phyloP scores from a whole-genome alignment of 2,113 vertebrate genomes.

The Esox niger region DNA sequence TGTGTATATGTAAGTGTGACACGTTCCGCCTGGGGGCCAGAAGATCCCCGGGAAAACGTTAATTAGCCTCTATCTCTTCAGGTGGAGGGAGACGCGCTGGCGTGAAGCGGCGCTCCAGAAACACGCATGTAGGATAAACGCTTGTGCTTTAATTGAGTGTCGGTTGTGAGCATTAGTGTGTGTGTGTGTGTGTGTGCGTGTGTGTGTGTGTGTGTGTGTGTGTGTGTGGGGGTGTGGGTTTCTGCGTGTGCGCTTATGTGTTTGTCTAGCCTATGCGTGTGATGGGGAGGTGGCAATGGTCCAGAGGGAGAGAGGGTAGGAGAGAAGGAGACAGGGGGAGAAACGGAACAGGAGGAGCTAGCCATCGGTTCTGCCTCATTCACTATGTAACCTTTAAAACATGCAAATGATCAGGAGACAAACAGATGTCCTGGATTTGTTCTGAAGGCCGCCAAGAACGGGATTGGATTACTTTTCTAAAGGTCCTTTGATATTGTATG shows the following conservation, averaged over 20 bases:
- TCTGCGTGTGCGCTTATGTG: conserved; percentile 18
- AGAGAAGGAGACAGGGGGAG: conserved; percentile 11
- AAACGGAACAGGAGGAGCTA: conserved; percentile 9
- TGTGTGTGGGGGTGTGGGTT: conserved; percentile 5
- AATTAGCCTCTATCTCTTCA: conserved; percentile 65
- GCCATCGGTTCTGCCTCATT: conserved; percentile 10
- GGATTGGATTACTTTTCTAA: conserved; percentile 69
- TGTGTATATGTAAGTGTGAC: conserved; percentile 60
- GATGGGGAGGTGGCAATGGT: conserved; percentile 4
- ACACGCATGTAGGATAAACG: conserved; percentile 17
- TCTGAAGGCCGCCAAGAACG: conserved; percentile 58
- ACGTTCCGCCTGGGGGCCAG: conserved; percentile 65
- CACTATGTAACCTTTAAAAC: conserved; percentile 68
- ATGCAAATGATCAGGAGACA: conserved; percentile 64
- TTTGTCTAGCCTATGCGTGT: conserved; percentile 12
- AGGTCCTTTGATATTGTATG: conserved; percentile 66
- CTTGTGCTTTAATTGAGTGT: conserved; percentile 51
- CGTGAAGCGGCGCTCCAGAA: conserved; percentile 18
- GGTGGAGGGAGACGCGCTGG: conserved; percentile 41
- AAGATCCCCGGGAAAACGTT: conserved; percentile 61
- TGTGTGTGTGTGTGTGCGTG: conserved; percentile 5
- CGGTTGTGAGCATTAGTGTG: conserved; percentile 26
- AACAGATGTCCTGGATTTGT: conserved; percentile 63
- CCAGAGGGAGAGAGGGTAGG: neutral
- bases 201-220: conserved; percentile 17